Percentiles rank a stretch among this genome's conserved stretches.
Conservation (phyloP, 2,113 vertebrate genomes). For the Tor tambroides region DNA sequence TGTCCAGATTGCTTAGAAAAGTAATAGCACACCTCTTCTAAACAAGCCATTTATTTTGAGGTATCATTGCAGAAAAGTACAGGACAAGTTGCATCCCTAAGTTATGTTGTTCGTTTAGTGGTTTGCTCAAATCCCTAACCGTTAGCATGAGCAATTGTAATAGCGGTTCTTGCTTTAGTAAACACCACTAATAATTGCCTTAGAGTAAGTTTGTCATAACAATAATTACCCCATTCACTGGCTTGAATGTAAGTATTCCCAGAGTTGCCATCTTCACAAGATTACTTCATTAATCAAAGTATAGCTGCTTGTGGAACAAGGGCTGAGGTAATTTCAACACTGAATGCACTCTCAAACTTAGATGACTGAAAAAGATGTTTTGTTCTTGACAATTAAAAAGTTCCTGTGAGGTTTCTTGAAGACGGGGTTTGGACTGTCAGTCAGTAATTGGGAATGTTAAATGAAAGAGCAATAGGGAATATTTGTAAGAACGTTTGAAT, state of each 20-base stretch:
- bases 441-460: constrained; percentile 55
- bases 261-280: constrained; percentile 20
- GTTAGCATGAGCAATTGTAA: background rate
- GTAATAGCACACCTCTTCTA: background rate
- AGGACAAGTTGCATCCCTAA: background rate
- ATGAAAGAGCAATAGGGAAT: constrained; percentile 30
- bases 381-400: constrained; percentile 57
- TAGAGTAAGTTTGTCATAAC: constrained; percentile 64
- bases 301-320: constrained; percentile 53
- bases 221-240: constrained; percentile 71
- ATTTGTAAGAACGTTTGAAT: constrained; percentile 51
- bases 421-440: constrained; percentile 57
- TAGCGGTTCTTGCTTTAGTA: background rate
- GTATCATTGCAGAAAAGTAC: background rate
- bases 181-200: constrained; percentile 54
- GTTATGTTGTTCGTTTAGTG: background rate
- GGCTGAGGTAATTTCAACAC: constrained; percentile 44
- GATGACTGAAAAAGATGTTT: constrained; percentile 25
- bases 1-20: background rate
- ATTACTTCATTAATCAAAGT: constrained; percentile 67
- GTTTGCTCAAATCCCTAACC: constrained; percentile 7
- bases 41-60: background rate
- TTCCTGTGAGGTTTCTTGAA: constrained; percentile 44
- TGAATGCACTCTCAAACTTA: constrained; percentile 28
- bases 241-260: constrained; percentile 33